Conservation (phyloP, 1,140 invertebrate species). For the Acromyrmex heyeri region DNA sequence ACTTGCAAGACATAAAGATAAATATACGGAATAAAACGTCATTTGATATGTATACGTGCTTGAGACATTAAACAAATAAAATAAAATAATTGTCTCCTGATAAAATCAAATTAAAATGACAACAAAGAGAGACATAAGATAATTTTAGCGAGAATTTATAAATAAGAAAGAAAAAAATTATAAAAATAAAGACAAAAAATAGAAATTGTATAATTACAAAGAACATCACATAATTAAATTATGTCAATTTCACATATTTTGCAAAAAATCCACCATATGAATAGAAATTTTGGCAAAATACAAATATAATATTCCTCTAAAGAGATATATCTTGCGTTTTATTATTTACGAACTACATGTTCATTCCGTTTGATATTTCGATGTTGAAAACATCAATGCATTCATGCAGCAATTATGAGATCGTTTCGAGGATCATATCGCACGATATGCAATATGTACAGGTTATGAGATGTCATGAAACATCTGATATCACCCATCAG, state of each 20-base stretch:
- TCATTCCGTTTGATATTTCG: constrained; percentile 34
- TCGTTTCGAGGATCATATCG: constrained; percentile 24
- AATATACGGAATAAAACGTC: constrained; percentile 6
- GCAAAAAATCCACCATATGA: background rate
- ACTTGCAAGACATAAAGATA: background rate
- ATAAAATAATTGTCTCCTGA: background rate
- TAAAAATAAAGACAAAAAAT: background rate
- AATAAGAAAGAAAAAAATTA: background rate
- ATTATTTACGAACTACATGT: background rate
- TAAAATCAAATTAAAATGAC: background rate
- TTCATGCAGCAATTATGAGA: constrained; percentile 42
- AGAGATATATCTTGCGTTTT: background rate
- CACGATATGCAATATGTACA: constrained; percentile 42
- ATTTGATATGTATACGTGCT: background rate
- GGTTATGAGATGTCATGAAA: constrained; percentile 20
- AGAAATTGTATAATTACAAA: background rate
- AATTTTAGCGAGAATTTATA: constrained; percentile 20
- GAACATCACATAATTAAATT: background rate
- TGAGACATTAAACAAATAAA: constrained; percentile 29
- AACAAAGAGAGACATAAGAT: background rate
- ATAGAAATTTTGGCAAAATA: background rate
- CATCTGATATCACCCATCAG: constrained; percentile 34
- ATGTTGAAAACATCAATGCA: background rate
- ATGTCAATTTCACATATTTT: background rate
- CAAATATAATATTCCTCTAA: background rate